Percentiles rank a stretch among this genome's conserved stretches.
These are phyloP conservation scores for Callionymus lyra DNA, from an alignment of 2,113 vertebrate species.

Conservation along the genomic window DNA sequence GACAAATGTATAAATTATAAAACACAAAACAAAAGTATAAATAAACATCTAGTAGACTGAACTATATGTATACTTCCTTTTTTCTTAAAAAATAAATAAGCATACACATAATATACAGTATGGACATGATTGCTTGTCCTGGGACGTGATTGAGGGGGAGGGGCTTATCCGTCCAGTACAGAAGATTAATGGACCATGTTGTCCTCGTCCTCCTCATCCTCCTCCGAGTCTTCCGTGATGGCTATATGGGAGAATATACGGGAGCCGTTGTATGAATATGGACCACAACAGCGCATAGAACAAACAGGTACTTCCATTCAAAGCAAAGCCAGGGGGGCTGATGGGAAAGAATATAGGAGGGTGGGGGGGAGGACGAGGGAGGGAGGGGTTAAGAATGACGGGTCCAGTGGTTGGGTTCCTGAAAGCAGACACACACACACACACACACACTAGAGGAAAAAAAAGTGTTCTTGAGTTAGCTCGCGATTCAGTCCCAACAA, in stretches of 20 bases:
- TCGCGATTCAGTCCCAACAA: slow-evolving; percentile 37
- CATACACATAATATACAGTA: slow-evolving; percentile 99
- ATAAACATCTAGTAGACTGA: slow-evolving; percentile 99
- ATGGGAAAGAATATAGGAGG: slow-evolving; percentile 23
- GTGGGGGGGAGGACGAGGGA: slow-evolving; percentile 5
- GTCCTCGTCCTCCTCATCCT: slow-evolving; percentile 94
- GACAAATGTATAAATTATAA: slow-evolving; percentile 99
- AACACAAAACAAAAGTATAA: slow-evolving; percentile 99
- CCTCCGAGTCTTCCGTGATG: slow-evolving; percentile 96
- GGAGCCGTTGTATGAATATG: slow-evolving; percentile 97
- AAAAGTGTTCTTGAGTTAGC: slow-evolving; percentile 74
- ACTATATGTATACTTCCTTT: slow-evolving; percentile 96
- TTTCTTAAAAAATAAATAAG: slow-evolving; percentile 99
- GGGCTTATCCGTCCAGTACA: slow-evolving; percentile 92
- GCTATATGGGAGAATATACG: slow-evolving; percentile 99
- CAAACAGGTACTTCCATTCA: slow-evolving; percentile 78
- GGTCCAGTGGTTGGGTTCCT: slow-evolving; percentile 84
- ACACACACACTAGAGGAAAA: slow-evolving; percentile 35
- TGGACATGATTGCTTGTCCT: slow-evolving; percentile 85
- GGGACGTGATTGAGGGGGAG: slow-evolving; percentile 74
- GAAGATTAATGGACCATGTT: slow-evolving; percentile 96
- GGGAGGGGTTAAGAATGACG: slow-evolving; percentile 23
- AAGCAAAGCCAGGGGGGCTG: slow-evolving; percentile 40
- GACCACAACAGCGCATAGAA: slow-evolving; percentile 92
- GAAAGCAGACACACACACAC: slow-evolving; percentile 76